These are phyloP conservation scores for Zonitis immaculata DNA, from an alignment of 2,888 invertebrate genomes.

Conservation along the genomic window DNA sequence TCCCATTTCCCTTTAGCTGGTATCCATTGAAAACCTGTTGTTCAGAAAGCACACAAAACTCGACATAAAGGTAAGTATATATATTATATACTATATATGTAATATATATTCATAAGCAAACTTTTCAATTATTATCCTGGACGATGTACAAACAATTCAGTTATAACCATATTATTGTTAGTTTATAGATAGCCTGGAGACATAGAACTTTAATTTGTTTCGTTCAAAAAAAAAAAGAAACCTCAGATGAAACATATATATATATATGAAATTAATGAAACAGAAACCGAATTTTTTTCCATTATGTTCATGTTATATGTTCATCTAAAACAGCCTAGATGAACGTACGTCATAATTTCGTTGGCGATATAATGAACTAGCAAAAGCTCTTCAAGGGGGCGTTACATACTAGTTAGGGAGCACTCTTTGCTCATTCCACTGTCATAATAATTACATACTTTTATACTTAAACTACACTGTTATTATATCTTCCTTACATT, in stretches of 20 bases:
- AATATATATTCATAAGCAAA: background rate
- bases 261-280: too few species aligned
- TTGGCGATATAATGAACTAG: conserved; percentile 17
- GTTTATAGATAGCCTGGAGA: too few species aligned
- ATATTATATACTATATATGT: too few species aligned
- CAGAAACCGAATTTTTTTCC: background rate
- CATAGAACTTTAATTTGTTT: too few species aligned
- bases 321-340: background rate
- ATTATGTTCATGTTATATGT: background rate
- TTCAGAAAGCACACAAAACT: background rate
- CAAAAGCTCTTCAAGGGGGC: conserved; percentile 21
- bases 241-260: too few species aligned
- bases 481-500: conserved; percentile 22
- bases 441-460: conserved; percentile 22
- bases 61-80: background rate
- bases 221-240: too few species aligned
- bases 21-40: background rate
- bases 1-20: background rate
- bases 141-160: background rate
- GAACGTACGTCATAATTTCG: conserved; percentile 18
- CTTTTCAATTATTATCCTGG: background rate
- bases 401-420: conserved; percentile 14
- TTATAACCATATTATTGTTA: background rate
- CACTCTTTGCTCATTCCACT: conserved; percentile 16
- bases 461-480: conserved; percentile 18